Percentiles rank a stretch among this genome's conserved stretches.
These are phyloP conservation scores for Tarsius wallacei DNA, from an alignment of 2,797 vertebrate genomes.

Conservation along the genomic window DNA sequence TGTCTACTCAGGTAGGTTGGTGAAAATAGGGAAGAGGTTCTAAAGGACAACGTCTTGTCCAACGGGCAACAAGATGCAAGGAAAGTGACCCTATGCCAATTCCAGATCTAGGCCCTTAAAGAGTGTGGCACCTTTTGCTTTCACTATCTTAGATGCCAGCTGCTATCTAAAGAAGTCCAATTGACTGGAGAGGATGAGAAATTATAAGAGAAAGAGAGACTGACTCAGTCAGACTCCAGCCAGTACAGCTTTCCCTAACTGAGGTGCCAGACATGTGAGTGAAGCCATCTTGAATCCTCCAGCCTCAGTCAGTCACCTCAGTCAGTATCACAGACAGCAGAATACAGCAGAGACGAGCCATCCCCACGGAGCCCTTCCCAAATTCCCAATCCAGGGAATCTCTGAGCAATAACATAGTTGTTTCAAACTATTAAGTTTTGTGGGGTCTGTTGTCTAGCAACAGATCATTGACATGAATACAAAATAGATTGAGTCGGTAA, in stretches of 20 bases:
- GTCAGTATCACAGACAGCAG: background rate
- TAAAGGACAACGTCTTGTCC: background rate
- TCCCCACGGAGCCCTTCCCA: background rate
- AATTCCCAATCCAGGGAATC: background rate
- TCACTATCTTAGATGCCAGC: background rate
- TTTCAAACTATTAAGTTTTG: conserved; percentile 24
- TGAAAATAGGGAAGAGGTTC: background rate
- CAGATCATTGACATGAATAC: conserved; percentile 25
- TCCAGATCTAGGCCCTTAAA: background rate
- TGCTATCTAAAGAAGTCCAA: conserved; percentile 39
- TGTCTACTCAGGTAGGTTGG: background rate
- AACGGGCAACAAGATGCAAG: conserved; percentile 35
- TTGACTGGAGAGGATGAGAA: background rate
- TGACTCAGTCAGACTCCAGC: background rate
- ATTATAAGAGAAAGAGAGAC: background rate
- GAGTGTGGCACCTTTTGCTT: conserved; percentile 16
- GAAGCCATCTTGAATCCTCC: conserved; percentile 11
- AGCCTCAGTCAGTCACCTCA: background rate
- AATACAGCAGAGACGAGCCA: background rate
- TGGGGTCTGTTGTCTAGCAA: background rate
- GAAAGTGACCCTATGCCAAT: background rate
- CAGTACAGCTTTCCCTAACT: background rate
- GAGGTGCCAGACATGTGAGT: background rate
- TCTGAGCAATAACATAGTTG: background rate
- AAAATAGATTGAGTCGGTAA: conserved; percentile 21